Base-by-base conservation (phyloP, 2,888 invertebrate species). In the Pasiphila rectangulata region DNA sequence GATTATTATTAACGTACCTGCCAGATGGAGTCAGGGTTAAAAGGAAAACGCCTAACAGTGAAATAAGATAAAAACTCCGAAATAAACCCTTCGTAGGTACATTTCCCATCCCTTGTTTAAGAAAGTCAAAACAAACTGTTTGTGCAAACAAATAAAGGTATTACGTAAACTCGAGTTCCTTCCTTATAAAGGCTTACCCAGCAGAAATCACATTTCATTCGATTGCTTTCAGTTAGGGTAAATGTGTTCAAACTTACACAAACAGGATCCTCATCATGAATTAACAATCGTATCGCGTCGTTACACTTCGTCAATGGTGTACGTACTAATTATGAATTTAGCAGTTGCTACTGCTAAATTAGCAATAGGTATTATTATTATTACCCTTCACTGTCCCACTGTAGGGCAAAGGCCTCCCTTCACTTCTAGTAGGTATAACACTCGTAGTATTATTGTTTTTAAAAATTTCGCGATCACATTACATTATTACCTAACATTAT, bases 191-290 rank as follows among this genome's bases (percentile, higher is more conserved):
- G 40, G 46, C 39, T 43, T 46, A 46, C 43, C 45, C 37, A 46
- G 42, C 46, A 53, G 46, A 48, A 56, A 54, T 51, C 44, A 55
- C 55, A 45, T 50, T 50, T 30, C 43, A 41, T 55, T 53, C 46
- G 48, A 56, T 56, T 51, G 53, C 51, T 45, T 50, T 32, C 44
- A 40, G 39, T 54, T 43, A 38, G 23, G 52, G 51, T 39, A 53
- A 55, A 44, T 38, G 51, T 51, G 49, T 49, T 54, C 51, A 49
- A 43, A 48, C 48, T 37, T 36, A 49, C 39, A 46, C 23, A 52
- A 38, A 40, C 35, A 35, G 32, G 17, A 9, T 2, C 4, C 3
- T 17, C 2, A 32, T 32, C 32, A 32, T 17, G 17, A 32, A 10
- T 19, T 15, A 3, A n/a, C 7, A 3, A 7, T 7, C 13, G 13